Conservation (phyloP, 64 coral and sea anemone genomes). For the Stylophora pistillata region DNA sequence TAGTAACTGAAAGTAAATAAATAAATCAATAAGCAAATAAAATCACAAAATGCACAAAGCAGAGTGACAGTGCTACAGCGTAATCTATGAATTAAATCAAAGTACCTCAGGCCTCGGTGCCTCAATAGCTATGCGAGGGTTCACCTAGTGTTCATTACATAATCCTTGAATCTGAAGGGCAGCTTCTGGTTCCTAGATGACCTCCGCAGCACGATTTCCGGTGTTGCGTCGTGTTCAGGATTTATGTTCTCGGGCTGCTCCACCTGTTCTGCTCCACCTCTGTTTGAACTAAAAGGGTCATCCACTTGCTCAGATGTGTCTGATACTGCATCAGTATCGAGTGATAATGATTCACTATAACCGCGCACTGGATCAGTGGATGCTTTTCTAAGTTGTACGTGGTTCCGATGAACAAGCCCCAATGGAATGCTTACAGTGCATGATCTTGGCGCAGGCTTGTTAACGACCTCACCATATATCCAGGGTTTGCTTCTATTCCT, state of each 20-base stretch:
- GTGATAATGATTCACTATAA: slow-evolving; percentile 28
- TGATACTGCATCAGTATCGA: slow-evolving; percentile 26
- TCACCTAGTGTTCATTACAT: too few relatives aligned
- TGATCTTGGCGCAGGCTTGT: slow-evolving; percentile 41
- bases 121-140: too few relatives aligned
- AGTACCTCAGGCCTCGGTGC: too few relatives aligned
- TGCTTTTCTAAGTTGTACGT: too few relatives aligned
- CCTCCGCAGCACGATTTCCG: slow-evolving; percentile 21
- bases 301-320: slow-evolving; percentile 34
- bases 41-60: too few relatives aligned
- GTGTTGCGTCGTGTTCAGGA: slow-evolving; percentile 19
- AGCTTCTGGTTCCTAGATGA: too few relatives aligned
- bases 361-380: too few relatives aligned
- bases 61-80: too few relatives aligned
- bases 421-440: slow-evolving; percentile 21
- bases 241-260: slow-evolving; percentile 15
- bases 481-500: slow-evolving; percentile 39
- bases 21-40: too few relatives aligned
- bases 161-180: too few relatives aligned
- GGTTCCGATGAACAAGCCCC: slow-evolving; percentile 23
- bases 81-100: too few relatives aligned
- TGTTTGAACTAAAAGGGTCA: slow-evolving; percentile 19
- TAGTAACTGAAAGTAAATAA: too few relatives aligned
- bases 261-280: slow-evolving; percentile 26
- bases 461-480: slow-evolving; percentile 30